Evolutionary conservation across 2,113 vertebrate species (phyloP), one percentile per base, ranked within the genome.

Genomic region (Chelonoidis abingdonii): DNA sequence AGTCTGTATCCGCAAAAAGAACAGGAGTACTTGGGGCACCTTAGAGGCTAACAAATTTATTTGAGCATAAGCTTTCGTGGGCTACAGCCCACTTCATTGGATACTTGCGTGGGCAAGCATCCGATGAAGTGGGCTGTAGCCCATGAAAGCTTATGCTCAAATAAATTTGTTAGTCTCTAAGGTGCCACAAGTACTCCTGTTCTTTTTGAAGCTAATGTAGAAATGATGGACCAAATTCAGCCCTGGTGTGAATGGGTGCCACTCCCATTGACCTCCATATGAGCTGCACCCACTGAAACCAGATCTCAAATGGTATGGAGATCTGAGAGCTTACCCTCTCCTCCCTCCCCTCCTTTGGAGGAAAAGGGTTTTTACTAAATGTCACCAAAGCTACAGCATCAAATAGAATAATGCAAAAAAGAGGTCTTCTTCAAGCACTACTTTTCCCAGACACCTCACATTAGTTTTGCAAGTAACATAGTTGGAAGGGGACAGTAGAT

Each of bases 191-290:
- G 47, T 49, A 49, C 47, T 49, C 47, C 47, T 3, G 47, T 49
- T 49, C 47, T 49, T 49, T 49, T 49, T 0, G 10, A 4, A 0
- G 4, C 52, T 10, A 31, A 72, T 72, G 89, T 81, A 83, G 49
- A 31, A 31, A 75, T 10, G 0, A 29, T 47, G 0, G 0, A 75
- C 35, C 65, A 57, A 50, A 35, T 59, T 89, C 0, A 0, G 29
- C 65, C 57, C 29, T 27, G 50, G 27, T 57, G 35, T 19, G 12
- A 27, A 2, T 41, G 52, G 69, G n/a, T 38, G 38, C 35, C 38
- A 91, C 54, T 87, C 87, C 53, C 75, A 75, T 14, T 50, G 59
- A 13, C 79, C 80, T 5, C 13, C 21, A 22, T 8, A 0, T 0
- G 0, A 44, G 76, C 65, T 47, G 22, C 24, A 53, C 25, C 11